phyloP scores from a whole-genome alignment of 1,140 invertebrate genomes.

The Drosophila arizonae region DNA sequence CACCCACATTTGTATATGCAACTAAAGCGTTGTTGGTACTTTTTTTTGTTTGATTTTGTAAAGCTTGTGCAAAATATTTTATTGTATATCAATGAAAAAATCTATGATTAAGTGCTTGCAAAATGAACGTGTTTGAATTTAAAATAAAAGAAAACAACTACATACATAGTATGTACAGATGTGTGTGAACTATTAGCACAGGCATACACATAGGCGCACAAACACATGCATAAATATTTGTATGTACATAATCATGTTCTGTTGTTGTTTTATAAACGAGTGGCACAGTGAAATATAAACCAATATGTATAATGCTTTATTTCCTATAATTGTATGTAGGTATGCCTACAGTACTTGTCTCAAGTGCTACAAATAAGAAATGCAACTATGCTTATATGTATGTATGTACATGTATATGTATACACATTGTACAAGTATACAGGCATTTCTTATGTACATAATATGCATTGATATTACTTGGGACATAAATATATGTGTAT shows the following conservation, averaged over 20 bases:
- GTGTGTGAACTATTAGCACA: conserved; percentile 25
- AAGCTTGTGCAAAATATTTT: conserved; percentile 52
- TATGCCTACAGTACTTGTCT: neutral
- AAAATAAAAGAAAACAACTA: conserved; percentile 44
- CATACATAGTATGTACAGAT: neutral
- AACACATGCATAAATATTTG: neutral
- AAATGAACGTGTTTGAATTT: conserved; percentile 55
- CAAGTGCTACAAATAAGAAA: neutral
- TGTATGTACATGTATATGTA: neutral
- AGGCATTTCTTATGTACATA: neutral
- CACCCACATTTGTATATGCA: conserved; percentile 23
- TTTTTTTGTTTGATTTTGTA: conserved; percentile 33
- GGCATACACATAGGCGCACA: conserved; percentile 14
- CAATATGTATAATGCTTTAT: conserved; percentile 39
- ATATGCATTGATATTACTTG: neutral
- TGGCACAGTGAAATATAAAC: conserved; percentile 52
- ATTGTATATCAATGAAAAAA: conserved; percentile 28
- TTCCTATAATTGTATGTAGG: conserved; percentile 31
- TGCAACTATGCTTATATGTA: neutral
- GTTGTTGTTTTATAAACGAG: conserved; percentile 33
- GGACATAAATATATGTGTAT: neutral
- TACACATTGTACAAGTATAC: neutral
- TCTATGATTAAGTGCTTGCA: conserved; percentile 53
- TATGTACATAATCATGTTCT: neutral
- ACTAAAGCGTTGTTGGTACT: conserved; percentile 19